These are phyloP conservation scores for Zoroaster sp. DNA, from an alignment of 53 echinoderm and acorn worm genomes.

Conservation along the genomic window DNA sequence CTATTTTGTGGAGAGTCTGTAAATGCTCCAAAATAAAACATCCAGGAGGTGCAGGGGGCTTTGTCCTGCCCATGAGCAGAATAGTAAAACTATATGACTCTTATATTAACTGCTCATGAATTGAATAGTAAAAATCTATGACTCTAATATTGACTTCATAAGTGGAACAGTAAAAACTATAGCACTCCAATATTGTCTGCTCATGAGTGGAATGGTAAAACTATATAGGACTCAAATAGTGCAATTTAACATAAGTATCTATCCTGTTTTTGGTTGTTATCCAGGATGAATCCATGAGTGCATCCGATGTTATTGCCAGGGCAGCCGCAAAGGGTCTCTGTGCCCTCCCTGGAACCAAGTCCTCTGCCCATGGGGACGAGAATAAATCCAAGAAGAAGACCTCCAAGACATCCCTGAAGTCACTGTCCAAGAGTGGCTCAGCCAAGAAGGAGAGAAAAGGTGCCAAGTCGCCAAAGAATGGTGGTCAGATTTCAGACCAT, in stretches of 20 bases:
- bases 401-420: conserved; percentile 43
- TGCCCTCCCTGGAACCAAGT: conserved; percentile 49
- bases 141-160: too few relatives aligned
- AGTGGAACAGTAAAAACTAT: too few relatives aligned
- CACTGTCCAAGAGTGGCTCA: background rate
- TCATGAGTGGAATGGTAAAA: too few relatives aligned
- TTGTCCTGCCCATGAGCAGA: too few relatives aligned
- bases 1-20: too few relatives aligned
- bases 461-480: background rate
- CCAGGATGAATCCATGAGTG: conserved; percentile 92
- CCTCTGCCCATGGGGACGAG: conserved; percentile 49
- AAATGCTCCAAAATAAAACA: too few relatives aligned
- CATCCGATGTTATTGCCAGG: conserved; percentile 88
- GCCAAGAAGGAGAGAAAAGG: conserved; percentile 30
- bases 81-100: too few relatives aligned
- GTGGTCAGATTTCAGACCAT: background rate
- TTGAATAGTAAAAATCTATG: too few relatives aligned
- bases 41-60: too few relatives aligned
- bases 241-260: background rate
- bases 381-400: conserved; percentile 63
- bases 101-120: too few relatives aligned
- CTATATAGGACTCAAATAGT: too few relatives aligned
- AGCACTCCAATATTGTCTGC: too few relatives aligned
- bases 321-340: conserved; percentile 98
- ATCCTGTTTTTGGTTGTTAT: background rate